Evolutionary conservation across 2,113 vertebrate species (phyloP), one percentile per base, ranked within the genome.

Genomic region (Tachuris rubrigastra): DNA sequence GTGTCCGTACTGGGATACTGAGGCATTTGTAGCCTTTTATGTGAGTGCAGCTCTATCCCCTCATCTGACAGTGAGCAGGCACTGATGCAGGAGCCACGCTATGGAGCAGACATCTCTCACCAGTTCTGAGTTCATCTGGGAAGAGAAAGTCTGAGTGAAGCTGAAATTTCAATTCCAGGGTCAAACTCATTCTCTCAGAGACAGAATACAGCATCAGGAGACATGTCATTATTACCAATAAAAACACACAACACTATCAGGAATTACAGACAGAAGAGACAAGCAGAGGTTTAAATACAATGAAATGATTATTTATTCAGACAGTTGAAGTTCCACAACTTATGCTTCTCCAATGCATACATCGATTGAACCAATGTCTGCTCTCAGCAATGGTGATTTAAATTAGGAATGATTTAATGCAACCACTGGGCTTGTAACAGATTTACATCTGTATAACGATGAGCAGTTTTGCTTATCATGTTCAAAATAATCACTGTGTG

Each of bases 261-360:
- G 68, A 92, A 62, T 55, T 79, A 89, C 3, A 87, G 73, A 65
- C 27, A 72, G 27, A 52, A 71, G 68, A 95, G 87, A 78, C 41
- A 55, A 44, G 56, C 27, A 88, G 69, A 91, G 44, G 33, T 83
- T 41, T 73, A 76, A 89, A 90, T 92, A 78, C 90, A 44, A 59
- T 62, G 88, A 68, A 58, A 52, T 35, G 74, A 71, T 39, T 59
- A 89, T 97, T 97, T 97, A 97, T 96, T 97, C 89, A 93, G 86
- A 50, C 49, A 89, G 63, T 47, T 84, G 53, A 87, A 93, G 85
- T 90, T 95, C 92, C 33, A 67, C 62, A 74, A 86, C 49, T 77
- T 90, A 73, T 1, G 12, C 50, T 96, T 96, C 76, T 76, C 85
- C n/a, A 91, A 30, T 44, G 68, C 30, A 84, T 62, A 89, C 78